These are phyloP conservation scores for Drosophila bocki DNA, from an alignment of 1,140 invertebrate genomes.

Conservation along the genomic window DNA sequence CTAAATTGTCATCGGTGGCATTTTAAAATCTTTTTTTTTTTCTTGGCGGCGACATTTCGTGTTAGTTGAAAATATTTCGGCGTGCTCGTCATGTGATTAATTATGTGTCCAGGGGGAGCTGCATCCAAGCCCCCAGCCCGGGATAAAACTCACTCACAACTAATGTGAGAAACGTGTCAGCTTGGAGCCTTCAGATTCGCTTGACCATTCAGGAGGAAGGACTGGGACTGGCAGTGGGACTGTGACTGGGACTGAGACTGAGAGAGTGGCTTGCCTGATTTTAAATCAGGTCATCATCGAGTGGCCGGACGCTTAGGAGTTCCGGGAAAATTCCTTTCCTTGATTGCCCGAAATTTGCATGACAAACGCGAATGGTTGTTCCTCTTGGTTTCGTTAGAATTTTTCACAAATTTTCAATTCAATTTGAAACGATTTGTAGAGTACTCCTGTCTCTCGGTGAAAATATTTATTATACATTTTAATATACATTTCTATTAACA, in stretches of 20 bases:
- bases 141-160: slow-evolving; percentile 3
- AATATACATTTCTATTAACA: not conserved
- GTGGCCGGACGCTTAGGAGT: slow-evolving; percentile 4
- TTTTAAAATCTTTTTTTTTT: slow-evolving; percentile 63
- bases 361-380: slow-evolving; percentile 10
- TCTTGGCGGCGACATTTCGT: slow-evolving; percentile 26
- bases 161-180: slow-evolving; percentile 59
- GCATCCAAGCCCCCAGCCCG: too few relatives aligned
- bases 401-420: not conserved
- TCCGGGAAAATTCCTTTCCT: slow-evolving; percentile 11
- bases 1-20: slow-evolving; percentile 74
- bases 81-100: slow-evolving; percentile 59
- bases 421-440: not conserved
- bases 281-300: slow-evolving; percentile 25
- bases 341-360: slow-evolving; percentile 28
- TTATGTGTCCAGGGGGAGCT: slow-evolving; percentile 35
- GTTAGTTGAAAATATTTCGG: slow-evolving; percentile 56
- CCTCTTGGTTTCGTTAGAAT: not conserved
- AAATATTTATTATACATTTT: not conserved
- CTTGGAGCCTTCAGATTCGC: slow-evolving; percentile 15
- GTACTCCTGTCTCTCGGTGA: too few relatives aligned
- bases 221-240: not conserved
- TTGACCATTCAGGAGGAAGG: slow-evolving; percentile 30
- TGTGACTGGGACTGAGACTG: not conserved
- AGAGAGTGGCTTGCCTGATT: slow-evolving; percentile 14